phyloP scores from a whole-genome alignment of 2,797 vertebrate genomes.

The Macropus fuliginosus region DNA sequence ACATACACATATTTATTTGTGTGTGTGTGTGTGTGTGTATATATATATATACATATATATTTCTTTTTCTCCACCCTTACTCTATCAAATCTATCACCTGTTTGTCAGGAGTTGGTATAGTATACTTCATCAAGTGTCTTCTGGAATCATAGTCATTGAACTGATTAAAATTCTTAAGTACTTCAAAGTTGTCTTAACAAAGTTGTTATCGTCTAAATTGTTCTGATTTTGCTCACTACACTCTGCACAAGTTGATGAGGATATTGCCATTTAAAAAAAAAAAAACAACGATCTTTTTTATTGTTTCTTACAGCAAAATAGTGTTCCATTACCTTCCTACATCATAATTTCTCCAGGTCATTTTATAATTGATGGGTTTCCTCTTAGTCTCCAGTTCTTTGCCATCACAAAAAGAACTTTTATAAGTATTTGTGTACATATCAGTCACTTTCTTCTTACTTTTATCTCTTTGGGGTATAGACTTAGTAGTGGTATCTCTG shows the following conservation, averaged over 20 bases:
- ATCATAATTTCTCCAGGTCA: neutral
- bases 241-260: neutral
- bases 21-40: no score
- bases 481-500: neutral
- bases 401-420: neutral
- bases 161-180: neutral
- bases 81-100: neutral
- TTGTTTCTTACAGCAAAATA: neutral
- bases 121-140: neutral
- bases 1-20: no score
- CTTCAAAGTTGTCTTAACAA: neutral
- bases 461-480: neutral
- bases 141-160: neutral
- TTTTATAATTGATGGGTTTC: neutral
- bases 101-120: neutral
- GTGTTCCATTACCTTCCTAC: neutral
- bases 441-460: neutral
- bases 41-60: neutral
- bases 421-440: neutral
- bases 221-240: neutral
- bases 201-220: neutral
- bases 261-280: neutral
- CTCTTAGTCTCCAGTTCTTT: neutral
- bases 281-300: neutral
- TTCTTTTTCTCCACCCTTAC: neutral